Conservation (phyloP, 2,888 invertebrate species). For the Euclidia mi region DNA sequence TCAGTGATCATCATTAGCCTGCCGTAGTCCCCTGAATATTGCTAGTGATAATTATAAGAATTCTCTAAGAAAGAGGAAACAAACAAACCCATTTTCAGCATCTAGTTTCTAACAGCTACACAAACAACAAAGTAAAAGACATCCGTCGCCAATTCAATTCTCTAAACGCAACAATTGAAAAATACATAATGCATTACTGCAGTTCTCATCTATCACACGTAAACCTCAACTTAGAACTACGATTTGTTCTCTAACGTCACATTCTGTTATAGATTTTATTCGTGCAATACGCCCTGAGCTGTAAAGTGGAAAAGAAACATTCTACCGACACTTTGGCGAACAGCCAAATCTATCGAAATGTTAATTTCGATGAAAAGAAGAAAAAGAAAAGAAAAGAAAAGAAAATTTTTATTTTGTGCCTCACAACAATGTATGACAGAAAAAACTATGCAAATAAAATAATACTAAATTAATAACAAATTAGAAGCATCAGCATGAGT, state of each 20-base stretch:
- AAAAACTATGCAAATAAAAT: no score
- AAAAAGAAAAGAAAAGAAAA: no score
- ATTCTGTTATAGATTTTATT: slow-evolving; percentile 59
- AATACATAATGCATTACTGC: slow-evolving; percentile 1
- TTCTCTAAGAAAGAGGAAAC: no score
- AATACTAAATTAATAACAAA: no score
- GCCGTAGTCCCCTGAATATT: no score
- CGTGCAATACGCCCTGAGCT: slow-evolving; percentile 35
- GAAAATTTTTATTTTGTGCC: no score
- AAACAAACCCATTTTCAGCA: no score
- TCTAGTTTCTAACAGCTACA: no score
- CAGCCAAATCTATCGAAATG: slow-evolving; percentile 40
- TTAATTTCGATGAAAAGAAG: slow-evolving; percentile 48
- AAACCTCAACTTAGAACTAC: slow-evolving; percentile 26
- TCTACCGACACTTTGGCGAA: slow-evolving; percentile 39
- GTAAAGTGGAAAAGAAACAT: slow-evolving; percentile 23
- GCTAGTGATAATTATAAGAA: no score
- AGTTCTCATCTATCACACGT: slow-evolving; percentile 36
- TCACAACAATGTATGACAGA: no score
- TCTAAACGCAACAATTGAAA: not conserved
- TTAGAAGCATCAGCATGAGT: no score
- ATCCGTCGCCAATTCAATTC: not conserved
- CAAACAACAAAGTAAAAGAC: not conserved
- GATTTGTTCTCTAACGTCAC: slow-evolving; percentile 41
- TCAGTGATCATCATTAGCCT: no score